Evolutionary conservation across 2,888 invertebrate genomes (phyloP).

Genomic region (Nowickia ferox): DNA sequence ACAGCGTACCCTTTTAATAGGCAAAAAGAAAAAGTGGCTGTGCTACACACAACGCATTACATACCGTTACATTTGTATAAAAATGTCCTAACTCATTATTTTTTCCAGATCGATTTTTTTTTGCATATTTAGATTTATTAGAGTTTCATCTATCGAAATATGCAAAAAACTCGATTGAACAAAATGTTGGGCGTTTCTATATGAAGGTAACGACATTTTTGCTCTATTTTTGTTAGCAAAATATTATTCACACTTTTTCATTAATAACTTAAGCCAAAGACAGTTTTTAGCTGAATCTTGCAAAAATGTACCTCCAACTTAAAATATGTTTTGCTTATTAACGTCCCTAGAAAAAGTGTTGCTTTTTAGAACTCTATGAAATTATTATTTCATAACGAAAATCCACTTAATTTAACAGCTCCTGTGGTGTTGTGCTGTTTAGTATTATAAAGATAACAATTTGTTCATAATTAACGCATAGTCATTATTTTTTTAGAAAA

Average conservation of each 20-base stretch:
- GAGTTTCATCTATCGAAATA: too few relatives aligned
- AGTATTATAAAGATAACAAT: constrained; percentile 68
- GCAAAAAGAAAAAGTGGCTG: too few relatives aligned
- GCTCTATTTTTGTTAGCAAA: too few relatives aligned
- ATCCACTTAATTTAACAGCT: constrained; percentile 64
- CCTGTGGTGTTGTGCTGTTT: constrained; percentile 47
- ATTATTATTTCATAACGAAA: constrained; percentile 47
- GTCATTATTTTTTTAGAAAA: constrained; percentile 50
- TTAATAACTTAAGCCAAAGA: too few relatives aligned
- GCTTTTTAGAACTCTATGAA: not conserved
- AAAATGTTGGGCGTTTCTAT: not conserved
- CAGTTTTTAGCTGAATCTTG: too few relatives aligned
- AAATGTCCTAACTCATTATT: not conserved
- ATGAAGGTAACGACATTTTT: not conserved
- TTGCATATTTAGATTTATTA: too few relatives aligned
- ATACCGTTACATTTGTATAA: too few relatives aligned
- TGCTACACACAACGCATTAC: too few relatives aligned
- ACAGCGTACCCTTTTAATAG: too few relatives aligned
- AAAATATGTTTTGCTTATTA: not conserved
- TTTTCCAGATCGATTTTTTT: too few relatives aligned
- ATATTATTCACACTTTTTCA: too few relatives aligned
- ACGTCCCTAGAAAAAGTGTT: constrained; percentile 14
- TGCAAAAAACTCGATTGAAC: not conserved
- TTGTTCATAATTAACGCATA: constrained; percentile 67
- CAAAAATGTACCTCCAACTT: too few relatives aligned